Evolutionary conservation across 2,113 vertebrate species (phyloP).

Genomic region (Fregetta grallaria): DNA sequence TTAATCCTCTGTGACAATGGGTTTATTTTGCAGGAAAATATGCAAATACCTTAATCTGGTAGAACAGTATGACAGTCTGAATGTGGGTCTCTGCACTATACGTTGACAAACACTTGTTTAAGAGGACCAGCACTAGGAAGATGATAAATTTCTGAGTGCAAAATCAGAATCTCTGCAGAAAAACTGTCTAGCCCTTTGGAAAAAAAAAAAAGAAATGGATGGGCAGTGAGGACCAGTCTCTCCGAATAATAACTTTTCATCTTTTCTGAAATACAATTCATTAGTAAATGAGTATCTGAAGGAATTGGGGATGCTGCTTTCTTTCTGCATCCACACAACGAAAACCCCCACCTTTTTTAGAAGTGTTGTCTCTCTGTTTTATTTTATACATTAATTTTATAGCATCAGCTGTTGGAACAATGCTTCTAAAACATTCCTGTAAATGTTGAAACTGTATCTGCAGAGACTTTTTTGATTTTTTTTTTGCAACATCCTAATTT

Average conservation of each 20-base stretch:
- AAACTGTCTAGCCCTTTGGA: neutral
- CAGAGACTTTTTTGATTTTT: neutral
- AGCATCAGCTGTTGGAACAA: conserved; percentile 11
- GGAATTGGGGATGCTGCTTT: neutral
- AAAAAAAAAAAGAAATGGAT: neutral
- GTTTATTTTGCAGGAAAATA: conserved; percentile 60
- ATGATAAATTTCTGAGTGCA: neutral
- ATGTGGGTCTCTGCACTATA: neutral
- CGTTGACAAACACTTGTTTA: conserved; percentile 12
- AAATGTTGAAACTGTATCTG: conserved; percentile 31
- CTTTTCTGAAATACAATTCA: neutral
- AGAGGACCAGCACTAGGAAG: neutral
- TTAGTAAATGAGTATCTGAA: neutral
- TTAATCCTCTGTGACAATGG: conserved; percentile 51
- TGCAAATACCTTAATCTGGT: conserved; percentile 62
- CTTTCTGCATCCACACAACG: neutral
- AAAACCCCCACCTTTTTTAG: neutral
- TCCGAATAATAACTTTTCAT: neutral
- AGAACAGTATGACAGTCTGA: conserved; percentile 14
- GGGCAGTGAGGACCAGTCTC: neutral
- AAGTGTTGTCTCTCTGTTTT: neutral
- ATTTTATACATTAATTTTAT: conserved; percentile 18
- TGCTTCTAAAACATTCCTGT: conserved; percentile 31
- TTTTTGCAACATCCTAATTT: conserved; percentile 39
- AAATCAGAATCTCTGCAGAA: neutral